Evolutionary conservation across 92 coral and sea anemone genomes (phyloP).

Genomic region (Porites rus): DNA sequence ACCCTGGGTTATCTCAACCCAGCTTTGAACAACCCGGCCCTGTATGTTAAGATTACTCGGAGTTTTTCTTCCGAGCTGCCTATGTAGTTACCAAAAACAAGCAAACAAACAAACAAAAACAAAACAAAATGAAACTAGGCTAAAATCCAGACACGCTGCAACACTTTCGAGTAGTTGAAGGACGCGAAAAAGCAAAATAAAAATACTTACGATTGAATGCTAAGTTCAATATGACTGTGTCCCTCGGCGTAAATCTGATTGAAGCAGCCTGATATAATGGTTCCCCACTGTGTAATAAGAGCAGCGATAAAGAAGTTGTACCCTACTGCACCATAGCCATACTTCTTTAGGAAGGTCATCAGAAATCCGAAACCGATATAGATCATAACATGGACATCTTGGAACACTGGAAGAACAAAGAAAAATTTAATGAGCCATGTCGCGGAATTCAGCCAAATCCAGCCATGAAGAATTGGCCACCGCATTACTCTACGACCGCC

Average conservation of each 20-base stretch:
- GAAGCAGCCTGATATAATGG: slow-evolving; percentile 71
- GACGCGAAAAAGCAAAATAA: background rate
- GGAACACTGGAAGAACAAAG: slow-evolving; percentile 66
- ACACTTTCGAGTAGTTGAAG: too few relatives aligned
- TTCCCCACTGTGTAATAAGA: slow-evolving; percentile 71
- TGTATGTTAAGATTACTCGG: too few relatives aligned
- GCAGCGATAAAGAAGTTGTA: slow-evolving; percentile 81
- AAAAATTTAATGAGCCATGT: background rate
- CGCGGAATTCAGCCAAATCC: too few relatives aligned
- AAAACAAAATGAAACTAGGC: too few relatives aligned
- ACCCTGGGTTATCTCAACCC: too few relatives aligned
- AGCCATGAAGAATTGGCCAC: too few relatives aligned
- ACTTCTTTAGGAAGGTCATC: slow-evolving; percentile 79
- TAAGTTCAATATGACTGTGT: slow-evolving; percentile 47
- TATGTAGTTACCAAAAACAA: too few relatives aligned
- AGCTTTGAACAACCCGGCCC: too few relatives aligned
- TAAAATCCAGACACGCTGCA: too few relatives aligned
- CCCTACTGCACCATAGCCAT: slow-evolving; percentile 76
- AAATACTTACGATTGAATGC: slow-evolving; percentile 60
- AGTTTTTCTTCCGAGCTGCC: too few relatives aligned
- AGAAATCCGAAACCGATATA: slow-evolving; percentile 84
- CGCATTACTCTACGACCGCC: too few relatives aligned
- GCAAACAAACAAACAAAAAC: too few relatives aligned
- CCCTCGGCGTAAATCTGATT: slow-evolving; percentile 70
- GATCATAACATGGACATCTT: slow-evolving; percentile 86